Percentiles rank a stretch among this genome's conserved stretches.
Conservation (phyloP, 2,888 invertebrate species). For the Lamproptera curius region DNA sequence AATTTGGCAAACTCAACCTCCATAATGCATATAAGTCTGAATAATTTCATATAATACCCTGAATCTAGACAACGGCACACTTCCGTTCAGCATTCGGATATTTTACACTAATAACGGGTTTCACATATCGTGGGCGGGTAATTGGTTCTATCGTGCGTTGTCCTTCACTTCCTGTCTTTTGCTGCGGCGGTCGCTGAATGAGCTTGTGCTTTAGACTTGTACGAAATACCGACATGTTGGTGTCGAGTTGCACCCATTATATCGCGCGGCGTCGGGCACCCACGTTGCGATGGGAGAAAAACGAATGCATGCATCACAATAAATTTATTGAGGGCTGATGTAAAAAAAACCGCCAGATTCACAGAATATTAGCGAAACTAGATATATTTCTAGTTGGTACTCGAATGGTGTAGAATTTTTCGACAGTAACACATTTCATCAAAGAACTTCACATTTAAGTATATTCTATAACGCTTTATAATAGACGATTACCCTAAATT, state of each 20-base stretch:
- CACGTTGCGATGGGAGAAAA: conserved; percentile 35
- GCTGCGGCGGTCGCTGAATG: conserved; percentile 44
- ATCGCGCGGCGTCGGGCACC: conserved; percentile 56
- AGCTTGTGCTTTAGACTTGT: conserved; percentile 40
- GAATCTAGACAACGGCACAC: conserved; percentile 31
- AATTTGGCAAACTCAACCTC: no score
- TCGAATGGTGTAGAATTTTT: no score
- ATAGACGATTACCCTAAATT: no score
- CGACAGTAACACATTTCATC: no score
- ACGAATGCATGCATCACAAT: conserved; percentile 10
- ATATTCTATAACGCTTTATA: no score
- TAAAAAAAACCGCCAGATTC: background rate
- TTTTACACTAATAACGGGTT: conserved; percentile 74
- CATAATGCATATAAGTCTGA: no score
- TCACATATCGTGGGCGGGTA: conserved; percentile 72
- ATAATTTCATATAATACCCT: conserved; percentile 18
- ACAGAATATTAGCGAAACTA: no score
- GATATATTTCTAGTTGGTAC: no score
- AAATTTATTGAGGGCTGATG: background rate
- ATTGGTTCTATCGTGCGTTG: conserved; percentile 69
- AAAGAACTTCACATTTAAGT: no score
- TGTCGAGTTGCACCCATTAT: conserved; percentile 61
- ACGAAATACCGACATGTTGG: conserved; percentile 55
- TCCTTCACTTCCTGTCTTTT: conserved; percentile 75
- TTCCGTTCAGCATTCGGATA: conserved; percentile 60